A percentile compares a stretch with the other conserved stretches of the same genome.
phyloP scores from a whole-genome alignment of 2,113 vertebrate genomes.

The Globicephala melas region DNA sequence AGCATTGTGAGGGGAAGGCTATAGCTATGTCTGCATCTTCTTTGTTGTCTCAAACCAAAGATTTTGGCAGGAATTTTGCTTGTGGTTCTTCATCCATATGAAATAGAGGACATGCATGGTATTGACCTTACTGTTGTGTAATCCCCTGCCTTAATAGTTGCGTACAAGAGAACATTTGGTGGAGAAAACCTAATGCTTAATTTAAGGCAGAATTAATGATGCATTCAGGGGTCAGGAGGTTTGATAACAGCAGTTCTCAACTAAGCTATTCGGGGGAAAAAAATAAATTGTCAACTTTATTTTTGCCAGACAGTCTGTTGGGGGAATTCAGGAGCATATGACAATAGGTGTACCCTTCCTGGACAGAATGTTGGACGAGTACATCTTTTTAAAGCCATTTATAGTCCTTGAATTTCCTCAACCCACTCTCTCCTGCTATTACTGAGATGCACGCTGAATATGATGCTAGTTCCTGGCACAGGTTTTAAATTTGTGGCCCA shows the following conservation, averaged over 20 bases:
- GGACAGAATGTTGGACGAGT: not conserved
- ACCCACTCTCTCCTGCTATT: not conserved
- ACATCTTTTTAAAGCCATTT: not conserved
- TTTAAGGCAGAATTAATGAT: not conserved
- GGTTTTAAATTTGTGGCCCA: not conserved
- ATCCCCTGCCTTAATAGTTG: not conserved
- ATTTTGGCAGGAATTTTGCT: not conserved
- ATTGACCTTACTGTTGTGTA: not conserved
- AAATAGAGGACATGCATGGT: not conserved
- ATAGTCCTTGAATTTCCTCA: not conserved
- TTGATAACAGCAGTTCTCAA: conserved; percentile 8
- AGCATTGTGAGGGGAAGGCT: not conserved
- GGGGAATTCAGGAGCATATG: conserved; percentile 30
- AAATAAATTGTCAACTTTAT: conserved; percentile 61
- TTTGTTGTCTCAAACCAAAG: not conserved
- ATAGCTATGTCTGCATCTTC: not conserved
- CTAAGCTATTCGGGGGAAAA: not conserved
- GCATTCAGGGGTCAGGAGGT: conserved; percentile 35
- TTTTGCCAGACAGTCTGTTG: conserved; percentile 45
- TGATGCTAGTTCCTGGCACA: not conserved
- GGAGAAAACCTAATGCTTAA: not conserved
- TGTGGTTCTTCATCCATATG: not conserved
- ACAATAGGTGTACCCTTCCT: not conserved
- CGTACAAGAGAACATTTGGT: not conserved
- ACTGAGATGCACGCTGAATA: not conserved